Percentiles rank a stretch among this genome's conserved stretches.
phyloP scores from a whole-genome alignment of 2,113 vertebrate species.

The Festucalex cinctus region DNA sequence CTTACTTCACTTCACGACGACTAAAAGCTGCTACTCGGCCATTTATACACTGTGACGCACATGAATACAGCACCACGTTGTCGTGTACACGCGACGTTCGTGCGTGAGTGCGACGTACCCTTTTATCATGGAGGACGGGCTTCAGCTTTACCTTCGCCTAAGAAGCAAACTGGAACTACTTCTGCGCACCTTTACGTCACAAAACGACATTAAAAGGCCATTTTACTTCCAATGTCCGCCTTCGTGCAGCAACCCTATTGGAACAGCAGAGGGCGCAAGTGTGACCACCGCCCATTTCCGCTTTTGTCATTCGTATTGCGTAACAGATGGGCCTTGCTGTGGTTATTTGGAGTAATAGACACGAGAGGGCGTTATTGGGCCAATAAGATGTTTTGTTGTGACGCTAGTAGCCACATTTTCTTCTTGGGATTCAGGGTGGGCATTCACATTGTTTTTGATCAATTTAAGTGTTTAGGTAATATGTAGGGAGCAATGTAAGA shows the following conservation, averaged over 20 bases:
- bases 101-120: background rate
- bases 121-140: background rate
- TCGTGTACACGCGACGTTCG: background rate
- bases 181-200: background rate
- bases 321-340: background rate
- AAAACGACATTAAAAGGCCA: background rate
- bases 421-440: too few relatives aligned
- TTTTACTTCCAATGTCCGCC: background rate
- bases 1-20: background rate
- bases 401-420: background rate
- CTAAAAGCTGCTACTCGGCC: background rate
- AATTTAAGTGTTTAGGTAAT: too few relatives aligned
- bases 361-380: background rate
- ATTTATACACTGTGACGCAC: background rate
- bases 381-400: background rate
- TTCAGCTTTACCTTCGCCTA: background rate
- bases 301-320: background rate
- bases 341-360: background rate
- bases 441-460: too few relatives aligned
- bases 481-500: too few relatives aligned
- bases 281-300: background rate
- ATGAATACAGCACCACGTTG: background rate
- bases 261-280: conserved; percentile 46
- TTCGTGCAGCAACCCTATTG: conserved; percentile 13
- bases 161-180: background rate